Evolutionary conservation across 2,797 vertebrate genomes (phyloP).

Genomic region (Lithobates pipiens): DNA sequence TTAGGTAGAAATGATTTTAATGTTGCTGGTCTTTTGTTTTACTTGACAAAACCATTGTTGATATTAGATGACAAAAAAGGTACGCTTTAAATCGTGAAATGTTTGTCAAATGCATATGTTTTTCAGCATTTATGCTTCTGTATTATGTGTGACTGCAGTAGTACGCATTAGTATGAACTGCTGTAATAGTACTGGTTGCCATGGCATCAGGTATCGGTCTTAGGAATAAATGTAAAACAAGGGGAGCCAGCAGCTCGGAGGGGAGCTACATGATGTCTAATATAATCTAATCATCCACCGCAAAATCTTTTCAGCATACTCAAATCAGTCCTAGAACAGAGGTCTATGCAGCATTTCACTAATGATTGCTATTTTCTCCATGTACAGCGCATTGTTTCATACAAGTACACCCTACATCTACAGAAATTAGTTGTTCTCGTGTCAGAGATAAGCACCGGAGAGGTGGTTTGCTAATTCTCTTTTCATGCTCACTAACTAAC

Average conservation of each 20-base stretch:
- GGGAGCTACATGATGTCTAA: slow-evolving; percentile 18
- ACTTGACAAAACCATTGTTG: background rate
- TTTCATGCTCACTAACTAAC: slow-evolving; percentile 44
- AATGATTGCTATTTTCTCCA: background rate
- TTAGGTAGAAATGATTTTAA: background rate
- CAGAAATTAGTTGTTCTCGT: slow-evolving; percentile 20
- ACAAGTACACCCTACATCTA: slow-evolving; percentile 1
- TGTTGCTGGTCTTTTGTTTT: slow-evolving; percentile 7
- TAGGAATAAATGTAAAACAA: slow-evolving; percentile 48
- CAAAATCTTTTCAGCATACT: slow-evolving; percentile 21
- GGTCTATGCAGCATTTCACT: background rate
- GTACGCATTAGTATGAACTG: slow-evolving; percentile 28
- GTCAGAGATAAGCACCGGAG: slow-evolving; percentile 39
- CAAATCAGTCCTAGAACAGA: slow-evolving; percentile 1
- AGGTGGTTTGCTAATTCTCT: slow-evolving; percentile 46
- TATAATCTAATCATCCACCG: slow-evolving; percentile 14
- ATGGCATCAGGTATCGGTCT: slow-evolving; percentile 44
- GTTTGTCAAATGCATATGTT: slow-evolving; percentile 24
- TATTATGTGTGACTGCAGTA: slow-evolving; percentile 31
- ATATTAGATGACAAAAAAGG: background rate
- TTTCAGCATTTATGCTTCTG: slow-evolving; percentile 11
- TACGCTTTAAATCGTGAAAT: background rate
- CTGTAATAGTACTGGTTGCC: slow-evolving; percentile 52
- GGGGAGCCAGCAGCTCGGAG: slow-evolving; percentile 26
- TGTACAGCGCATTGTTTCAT: background rate